Conservation (phyloP, 2,113 vertebrate species). For the Tachysurus vachellii region DNA sequence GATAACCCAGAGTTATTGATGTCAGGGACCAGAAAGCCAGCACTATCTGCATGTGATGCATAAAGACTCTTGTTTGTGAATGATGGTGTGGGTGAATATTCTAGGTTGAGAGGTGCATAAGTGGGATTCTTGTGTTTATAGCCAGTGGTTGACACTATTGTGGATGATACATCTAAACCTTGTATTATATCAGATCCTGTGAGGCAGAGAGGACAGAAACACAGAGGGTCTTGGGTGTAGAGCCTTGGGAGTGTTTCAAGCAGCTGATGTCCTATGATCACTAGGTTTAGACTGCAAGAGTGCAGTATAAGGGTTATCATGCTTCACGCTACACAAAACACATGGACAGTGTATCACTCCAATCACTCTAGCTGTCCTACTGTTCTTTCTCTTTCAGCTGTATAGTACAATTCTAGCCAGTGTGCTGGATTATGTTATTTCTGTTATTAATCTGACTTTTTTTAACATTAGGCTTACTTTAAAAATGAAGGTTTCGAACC, state of each 20-base stretch:
- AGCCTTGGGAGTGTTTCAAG: slow-evolving; percentile 20
- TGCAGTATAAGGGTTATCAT: slow-evolving; percentile 57
- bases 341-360: slow-evolving; percentile 56
- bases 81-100: slow-evolving; percentile 38
- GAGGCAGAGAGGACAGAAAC: slow-evolving; percentile 28
- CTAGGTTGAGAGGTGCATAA: slow-evolving; percentile 9
- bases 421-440: slow-evolving; percentile 22
- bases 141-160: slow-evolving; percentile 30
- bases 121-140: slow-evolving; percentile 19
- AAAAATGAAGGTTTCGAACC: neutral
- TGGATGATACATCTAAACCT: slow-evolving; percentile 18
- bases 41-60: slow-evolving; percentile 68
- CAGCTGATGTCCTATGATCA: slow-evolving; percentile 33
- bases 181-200: slow-evolving; percentile 36
- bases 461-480: neutral
- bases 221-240: neutral
- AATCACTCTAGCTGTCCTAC: slow-evolving; percentile 31
- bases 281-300: slow-evolving; percentile 60
- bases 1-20: slow-evolving; percentile 69
- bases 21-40: slow-evolving; percentile 67
- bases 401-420: slow-evolving; percentile 33
- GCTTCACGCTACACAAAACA: slow-evolving; percentile 63
- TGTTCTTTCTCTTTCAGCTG: slow-evolving; percentile 10
- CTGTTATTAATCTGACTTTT: slow-evolving; percentile 11
- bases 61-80: slow-evolving; percentile 59